Percentiles rank a stretch among this genome's conserved stretches.
Evolutionary conservation across 1,140 invertebrate genomes (phyloP).

Genomic region (Heliconius eleuchia): DNA sequence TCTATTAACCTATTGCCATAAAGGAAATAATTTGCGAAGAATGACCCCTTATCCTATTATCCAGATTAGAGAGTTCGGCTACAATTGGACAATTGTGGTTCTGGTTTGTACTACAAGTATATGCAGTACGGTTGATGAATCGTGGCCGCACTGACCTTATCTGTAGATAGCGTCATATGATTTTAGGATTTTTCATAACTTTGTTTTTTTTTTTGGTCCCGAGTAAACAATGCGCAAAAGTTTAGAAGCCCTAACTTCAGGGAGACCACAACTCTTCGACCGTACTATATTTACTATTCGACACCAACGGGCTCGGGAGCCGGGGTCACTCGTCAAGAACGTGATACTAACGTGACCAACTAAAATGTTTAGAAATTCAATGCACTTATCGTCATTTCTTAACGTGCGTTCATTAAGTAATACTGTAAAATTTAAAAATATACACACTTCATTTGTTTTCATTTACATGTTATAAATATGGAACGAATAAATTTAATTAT

Average conservation of each 20-base stretch:
- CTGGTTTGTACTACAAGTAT: slow-evolving; percentile 36
- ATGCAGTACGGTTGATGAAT: too few species aligned
- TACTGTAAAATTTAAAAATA: slow-evolving; percentile 17
- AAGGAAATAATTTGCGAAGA: slow-evolving; percentile 62
- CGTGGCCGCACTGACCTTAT: too few species aligned
- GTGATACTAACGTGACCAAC: slow-evolving; percentile 28
- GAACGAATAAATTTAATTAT: neutral
- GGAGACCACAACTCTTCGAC: too few species aligned
- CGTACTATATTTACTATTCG: slow-evolving; percentile 45
- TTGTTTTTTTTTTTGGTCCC: too few species aligned
- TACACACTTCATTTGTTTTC: neutral
- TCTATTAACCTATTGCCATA: slow-evolving; percentile 27
- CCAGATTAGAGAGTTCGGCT: slow-evolving; percentile 58
- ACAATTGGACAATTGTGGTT: slow-evolving; percentile 69
- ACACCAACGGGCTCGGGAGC: slow-evolving; percentile 36
- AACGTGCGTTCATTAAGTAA: slow-evolving; percentile 27
- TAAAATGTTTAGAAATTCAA: slow-evolving; percentile 28
- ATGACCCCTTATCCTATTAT: slow-evolving; percentile 59
- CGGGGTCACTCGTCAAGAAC: slow-evolving; percentile 23
- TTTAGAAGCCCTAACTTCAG: too few species aligned
- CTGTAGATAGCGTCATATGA: too few species aligned
- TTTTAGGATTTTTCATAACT: too few species aligned
- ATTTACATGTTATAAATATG: slow-evolving; percentile 7
- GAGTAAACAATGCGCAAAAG: too few species aligned
- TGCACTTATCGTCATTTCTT: slow-evolving; percentile 35